Evolutionary conservation across 2,797 vertebrate genomes (phyloP).

Genomic region (Hafferia zeledoni): DNA sequence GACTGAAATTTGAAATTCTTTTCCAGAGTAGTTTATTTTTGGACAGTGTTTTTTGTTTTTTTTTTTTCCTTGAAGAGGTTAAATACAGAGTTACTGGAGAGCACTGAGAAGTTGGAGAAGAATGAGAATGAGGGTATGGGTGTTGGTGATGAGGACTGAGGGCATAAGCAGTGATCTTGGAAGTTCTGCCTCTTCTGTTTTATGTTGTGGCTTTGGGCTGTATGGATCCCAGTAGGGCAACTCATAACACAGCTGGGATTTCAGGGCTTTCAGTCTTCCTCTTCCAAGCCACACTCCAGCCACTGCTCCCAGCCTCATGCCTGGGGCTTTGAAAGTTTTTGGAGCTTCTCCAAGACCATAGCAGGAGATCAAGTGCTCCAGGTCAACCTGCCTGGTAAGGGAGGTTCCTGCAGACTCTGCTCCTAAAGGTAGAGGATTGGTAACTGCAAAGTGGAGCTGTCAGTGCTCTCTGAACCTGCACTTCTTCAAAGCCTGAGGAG

Average conservation of each 20-base stretch:
- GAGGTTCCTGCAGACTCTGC: background rate
- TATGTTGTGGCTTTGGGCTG: background rate
- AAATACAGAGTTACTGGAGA: background rate
- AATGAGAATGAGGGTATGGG: background rate
- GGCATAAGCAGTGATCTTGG: background rate
- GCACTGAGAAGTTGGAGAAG: background rate
- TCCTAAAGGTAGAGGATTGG: background rate
- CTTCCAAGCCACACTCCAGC: background rate
- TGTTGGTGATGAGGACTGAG: background rate
- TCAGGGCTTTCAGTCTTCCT: background rate
- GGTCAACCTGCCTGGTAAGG: background rate
- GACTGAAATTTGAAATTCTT: background rate
- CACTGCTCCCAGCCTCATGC: background rate
- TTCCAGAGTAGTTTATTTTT: background rate
- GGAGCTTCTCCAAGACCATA: background rate
- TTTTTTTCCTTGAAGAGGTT: background rate
- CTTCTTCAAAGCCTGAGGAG: background rate
- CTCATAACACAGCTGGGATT: background rate
- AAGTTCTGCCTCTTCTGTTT: background rate
- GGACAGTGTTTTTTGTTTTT: rapidly evolving
- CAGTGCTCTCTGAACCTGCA: background rate
- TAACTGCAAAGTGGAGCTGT: background rate
- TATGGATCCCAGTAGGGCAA: background rate
- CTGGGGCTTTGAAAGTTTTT: background rate
- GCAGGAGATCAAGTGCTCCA: background rate